phyloP scores from a whole-genome alignment of 2,797 vertebrate genomes.

The Thaleichthys pacificus region DNA sequence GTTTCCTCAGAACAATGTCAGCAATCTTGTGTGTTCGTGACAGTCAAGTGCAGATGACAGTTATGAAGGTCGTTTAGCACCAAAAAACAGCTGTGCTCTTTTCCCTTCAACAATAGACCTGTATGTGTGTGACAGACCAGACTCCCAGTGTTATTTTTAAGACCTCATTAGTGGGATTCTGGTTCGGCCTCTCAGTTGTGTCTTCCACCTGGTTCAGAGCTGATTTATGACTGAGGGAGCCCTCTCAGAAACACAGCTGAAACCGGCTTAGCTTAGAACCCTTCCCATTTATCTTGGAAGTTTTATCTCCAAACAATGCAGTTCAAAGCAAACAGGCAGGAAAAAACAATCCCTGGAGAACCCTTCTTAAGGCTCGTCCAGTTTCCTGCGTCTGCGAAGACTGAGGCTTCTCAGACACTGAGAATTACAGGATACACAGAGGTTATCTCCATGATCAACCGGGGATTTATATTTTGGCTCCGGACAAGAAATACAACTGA shows the following conservation, averaged over 20 bases:
- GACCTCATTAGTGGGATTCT: slow-evolving; percentile 17
- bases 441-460: slow-evolving; percentile 3
- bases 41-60: neutral
- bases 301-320: slow-evolving; percentile 17
- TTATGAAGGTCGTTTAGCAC: neutral
- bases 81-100: slow-evolving; percentile 2
- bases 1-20: neutral
- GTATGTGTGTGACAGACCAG: slow-evolving; percentile 8
- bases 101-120: slow-evolving; percentile 5
- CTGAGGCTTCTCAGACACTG: neutral
- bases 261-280: neutral
- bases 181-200: slow-evolving; percentile 5
- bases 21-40: neutral
- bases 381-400: slow-evolving; percentile 6
- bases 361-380: neutral
- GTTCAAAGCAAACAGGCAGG: slow-evolving; percentile 6
- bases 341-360: neutral
- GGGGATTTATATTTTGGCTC: neutral
- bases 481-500: neutral
- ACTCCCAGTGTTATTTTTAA: slow-evolving; percentile 15
- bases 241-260: neutral
- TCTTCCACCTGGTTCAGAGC: slow-evolving; percentile 10
- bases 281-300: slow-evolving; percentile 11
- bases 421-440: neutral
- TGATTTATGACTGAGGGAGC: slow-evolving; percentile 7